Base-by-base conservation (phyloP, 1,140 invertebrate species). In the Nebria ingens region DNA sequence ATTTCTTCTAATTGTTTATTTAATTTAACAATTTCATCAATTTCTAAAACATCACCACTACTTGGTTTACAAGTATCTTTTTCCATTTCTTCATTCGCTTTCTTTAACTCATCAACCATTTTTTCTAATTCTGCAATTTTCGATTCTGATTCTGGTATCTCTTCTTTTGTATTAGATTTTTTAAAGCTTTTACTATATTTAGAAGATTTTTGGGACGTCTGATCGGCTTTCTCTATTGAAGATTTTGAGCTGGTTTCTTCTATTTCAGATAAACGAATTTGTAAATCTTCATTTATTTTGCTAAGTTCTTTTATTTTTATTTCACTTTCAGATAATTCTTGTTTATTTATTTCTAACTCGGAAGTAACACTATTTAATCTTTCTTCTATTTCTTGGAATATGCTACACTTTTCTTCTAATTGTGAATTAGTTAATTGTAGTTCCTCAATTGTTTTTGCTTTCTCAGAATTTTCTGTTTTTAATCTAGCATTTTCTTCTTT, bases 1-100 rank as follows among this genome's bases (percentile, higher is more conserved):
- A 80, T 76, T 55, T 85, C 81, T 54, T 89, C 84, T 53, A 90
- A 69, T 66, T 85, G 80, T 61, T 81, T 79, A 56, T 80, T 82
- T 1, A 89, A 69, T 63, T 78, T 77, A 19, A 64, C 63, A 53
- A 83, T 73, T 64, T 80, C 75, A 21, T 77, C 58, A 57, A 53
- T 61, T 55, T 62, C 56, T 53, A 20, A 38, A 38, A 50, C 23
- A 42, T 13, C 40, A n/a, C n/a, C n/a, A n/a, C n/a, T n/a, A 49
- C 20, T 45, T 65, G 56, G 42, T 68, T 64, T 3, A 71, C 25
- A 13, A 64, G 34, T 52, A 58, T 64, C 49, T 71, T 67, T 64
- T 56, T 75, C 68, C 2, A 75, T 61, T 57, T 74, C 72, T n/a
- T 60, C 60, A 55, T 59, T 45, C 40, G 40, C 20, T 29, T 13